phyloP scores from a whole-genome alignment of 2,113 vertebrate species.

The Planiliza haematocheilus region DNA sequence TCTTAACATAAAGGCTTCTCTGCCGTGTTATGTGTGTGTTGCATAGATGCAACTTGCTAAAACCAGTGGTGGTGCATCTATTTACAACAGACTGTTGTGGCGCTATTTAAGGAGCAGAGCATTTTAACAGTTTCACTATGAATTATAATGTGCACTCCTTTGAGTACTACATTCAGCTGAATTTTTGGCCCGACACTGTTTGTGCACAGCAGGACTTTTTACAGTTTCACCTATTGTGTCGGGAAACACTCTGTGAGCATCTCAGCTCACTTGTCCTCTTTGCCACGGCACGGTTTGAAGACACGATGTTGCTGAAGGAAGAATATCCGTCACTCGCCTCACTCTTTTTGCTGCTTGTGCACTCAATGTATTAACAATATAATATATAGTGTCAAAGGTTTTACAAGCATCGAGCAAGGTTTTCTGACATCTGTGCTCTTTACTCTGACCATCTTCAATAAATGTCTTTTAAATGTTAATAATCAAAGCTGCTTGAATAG shows the following conservation, averaged over 20 bases:
- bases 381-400: slow-evolving; percentile 35
- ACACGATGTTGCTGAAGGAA: neutral
- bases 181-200: neutral
- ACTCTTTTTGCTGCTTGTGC: slow-evolving; percentile 7
- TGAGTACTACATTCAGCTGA: neutral
- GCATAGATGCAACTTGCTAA: neutral
- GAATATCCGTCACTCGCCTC: neutral
- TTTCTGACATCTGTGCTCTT: too few relatives aligned
- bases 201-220: neutral
- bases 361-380: slow-evolving; percentile 30
- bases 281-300: neutral
- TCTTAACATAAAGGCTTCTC: too few relatives aligned
- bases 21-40: too few relatives aligned
- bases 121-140: neutral
- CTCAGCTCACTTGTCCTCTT: neutral
- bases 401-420: slow-evolving; percentile 18
- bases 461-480: too few relatives aligned
- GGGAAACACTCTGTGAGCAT: too few relatives aligned
- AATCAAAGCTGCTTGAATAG: slow-evolving; percentile 68
- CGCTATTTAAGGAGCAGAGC: neutral
- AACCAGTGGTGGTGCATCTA: neutral
- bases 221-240: neutral
- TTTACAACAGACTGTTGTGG: neutral
- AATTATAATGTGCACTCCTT: neutral
- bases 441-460: too few relatives aligned